Percentiles rank a stretch among this genome's conserved stretches.
These are phyloP conservation scores for Cavia porcellus DNA, from an alignment of 2,113 vertebrate genomes.

Conservation along the genomic window DNA sequence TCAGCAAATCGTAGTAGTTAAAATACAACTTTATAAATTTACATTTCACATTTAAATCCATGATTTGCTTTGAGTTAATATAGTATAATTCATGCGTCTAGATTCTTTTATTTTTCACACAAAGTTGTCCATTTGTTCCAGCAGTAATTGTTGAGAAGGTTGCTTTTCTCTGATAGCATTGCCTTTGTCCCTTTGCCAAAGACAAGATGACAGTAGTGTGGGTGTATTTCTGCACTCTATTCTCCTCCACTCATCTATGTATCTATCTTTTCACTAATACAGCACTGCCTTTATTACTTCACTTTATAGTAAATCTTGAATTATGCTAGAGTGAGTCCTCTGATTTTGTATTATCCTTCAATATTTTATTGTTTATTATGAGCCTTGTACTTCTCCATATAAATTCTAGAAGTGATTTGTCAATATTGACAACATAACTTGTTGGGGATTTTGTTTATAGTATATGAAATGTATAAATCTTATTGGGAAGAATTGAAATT, in stretches of 20 bases:
- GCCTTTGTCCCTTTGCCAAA: neutral
- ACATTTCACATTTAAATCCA: neutral
- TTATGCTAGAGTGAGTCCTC: too few species aligned
- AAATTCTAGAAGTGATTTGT: neutral
- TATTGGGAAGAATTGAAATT: neutral
- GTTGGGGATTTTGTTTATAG: neutral
- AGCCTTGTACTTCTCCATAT: neutral
- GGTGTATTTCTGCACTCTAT: neutral
- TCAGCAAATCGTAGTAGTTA: neutral
- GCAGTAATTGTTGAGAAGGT: neutral
- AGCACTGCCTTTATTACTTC: neutral
- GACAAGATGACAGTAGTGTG: too few species aligned
- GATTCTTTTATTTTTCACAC: neutral
- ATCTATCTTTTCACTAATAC: neutral
- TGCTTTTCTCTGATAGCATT: neutral
- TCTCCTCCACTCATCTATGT: neutral
- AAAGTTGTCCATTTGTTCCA: neutral
- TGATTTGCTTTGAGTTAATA: neutral
- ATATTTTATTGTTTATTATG: neutral
- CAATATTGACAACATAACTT: neutral
- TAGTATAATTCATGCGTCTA: neutral
- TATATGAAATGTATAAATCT: neutral
- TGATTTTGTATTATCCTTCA: neutral
- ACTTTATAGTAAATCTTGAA: neutral
- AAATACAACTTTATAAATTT: neutral